Conservation (phyloP, 2,113 vertebrate genomes). For the Eurypyga helias region DNA sequence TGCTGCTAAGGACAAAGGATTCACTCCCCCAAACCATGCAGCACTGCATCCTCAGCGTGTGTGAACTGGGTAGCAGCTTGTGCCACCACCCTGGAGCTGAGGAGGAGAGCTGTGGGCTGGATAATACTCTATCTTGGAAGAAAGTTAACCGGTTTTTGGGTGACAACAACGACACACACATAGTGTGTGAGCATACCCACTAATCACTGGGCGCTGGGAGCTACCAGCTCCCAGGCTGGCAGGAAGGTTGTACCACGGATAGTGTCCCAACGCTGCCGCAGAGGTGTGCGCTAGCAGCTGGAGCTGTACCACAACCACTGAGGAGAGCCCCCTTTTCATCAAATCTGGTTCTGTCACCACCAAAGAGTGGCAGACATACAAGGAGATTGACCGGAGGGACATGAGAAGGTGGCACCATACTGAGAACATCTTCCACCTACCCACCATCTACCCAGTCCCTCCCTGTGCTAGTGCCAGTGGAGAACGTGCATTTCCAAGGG, state of each 20-base stretch:
- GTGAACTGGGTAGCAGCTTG: not conserved
- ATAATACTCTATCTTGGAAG: not conserved
- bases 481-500: not conserved
- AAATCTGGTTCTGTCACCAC: not conserved
- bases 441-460: not conserved
- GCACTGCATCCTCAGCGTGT: not conserved
- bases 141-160: not conserved
- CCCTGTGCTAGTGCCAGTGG: not conserved
- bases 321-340: not conserved
- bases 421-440: not conserved
- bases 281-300: not conserved
- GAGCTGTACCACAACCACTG: not conserved
- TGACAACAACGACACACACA: accelerated
- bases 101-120: not conserved
- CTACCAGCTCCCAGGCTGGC: not conserved
- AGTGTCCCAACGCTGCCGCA: not conserved
- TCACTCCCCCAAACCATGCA: not conserved
- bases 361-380: not conserved
- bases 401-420: accelerated
- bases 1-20: not conserved
- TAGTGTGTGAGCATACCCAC: not conserved
- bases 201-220: not conserved
- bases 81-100: not conserved
- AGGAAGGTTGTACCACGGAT: not conserved
- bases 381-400: not conserved